Evolutionary conservation across 2,888 invertebrate species (phyloP), one percentile per base, ranked within the genome.

Genomic region (Sarcophaga variegata): DNA sequence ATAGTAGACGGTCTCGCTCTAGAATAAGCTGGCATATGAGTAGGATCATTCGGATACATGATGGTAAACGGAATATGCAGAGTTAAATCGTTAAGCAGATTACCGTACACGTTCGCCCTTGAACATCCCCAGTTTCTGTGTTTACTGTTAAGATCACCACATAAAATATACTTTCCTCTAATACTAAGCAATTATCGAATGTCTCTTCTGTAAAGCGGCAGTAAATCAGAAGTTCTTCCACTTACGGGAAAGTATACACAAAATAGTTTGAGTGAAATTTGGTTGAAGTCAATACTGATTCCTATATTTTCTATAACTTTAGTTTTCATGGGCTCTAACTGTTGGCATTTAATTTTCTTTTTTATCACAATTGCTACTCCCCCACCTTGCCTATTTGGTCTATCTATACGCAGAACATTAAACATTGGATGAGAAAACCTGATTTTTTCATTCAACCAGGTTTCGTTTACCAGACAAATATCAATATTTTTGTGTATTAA

Each of bases 141-240:
- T n/a, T 66, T 81, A 25, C 81, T 74, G 45, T 85, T 85, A 14
- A 85, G 77, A 62, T 85, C 78, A 12, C 81, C 75, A 64, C 81
- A 81, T 25, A 82, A 37, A 20, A 79, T 22, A 63, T 75, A 62
- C 5, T 62, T 69, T 11, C 69, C 59, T 20, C 45, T 45, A n/a
- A 60, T 27, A 22, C 37, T 72, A 12, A 81, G 66, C 12, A 76
- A 27, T 64, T 62, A 70, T 80, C 66, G 69, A 17, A 84, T 14
- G 20, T 80, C 80, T 8, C 54, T 62, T 75, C 63, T 84, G n/a
- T 49, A 84, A 17, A 20, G 4, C 12, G 45, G n/a, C 45, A 45
- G 54, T 2, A 75, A 54, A 17, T 82, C 69, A 54, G 45, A 14
- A 62, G 69, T 60, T 25, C 59, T 25, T 45, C 62, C 22, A 25